Evolutionary conservation across 2,888 invertebrate species (phyloP), one percentile per base, ranked within the genome.

Genomic region (Ceratothoa steindachneri): DNA sequence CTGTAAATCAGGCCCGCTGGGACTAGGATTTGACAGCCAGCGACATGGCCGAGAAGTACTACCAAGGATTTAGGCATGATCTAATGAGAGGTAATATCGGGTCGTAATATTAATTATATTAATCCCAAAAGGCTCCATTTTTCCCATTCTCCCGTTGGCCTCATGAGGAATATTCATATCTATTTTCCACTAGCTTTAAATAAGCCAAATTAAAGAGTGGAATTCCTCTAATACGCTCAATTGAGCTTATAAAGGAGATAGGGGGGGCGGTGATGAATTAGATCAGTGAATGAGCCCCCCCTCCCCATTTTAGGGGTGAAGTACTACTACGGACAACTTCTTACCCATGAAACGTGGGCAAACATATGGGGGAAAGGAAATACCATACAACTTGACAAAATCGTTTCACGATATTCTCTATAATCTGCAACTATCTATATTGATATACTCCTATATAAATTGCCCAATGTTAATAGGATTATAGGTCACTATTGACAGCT

Each of bases 1-100:
- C 24, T 24, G 60, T 60, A 60, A 60, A 60, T 60, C 60, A 60
- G 60, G 2, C 22, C 12, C 3, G 7, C 22, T 24, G 60, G 60
- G 60, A 60, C n/a, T 60, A 1, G 60, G 60, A 60, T 3, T 60
- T 60, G 60, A 60, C 60, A 60, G 60, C 22, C 60, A 60, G 60
- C 60, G 60, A 60, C 60, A 60, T 24, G 60, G 60, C 12, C 24
- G 24, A n/a, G 60, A 60, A 60, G 60, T 24, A n/a, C 24, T n/a
- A 24, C 9, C 60, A 24, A 60, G 60, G n/a, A 60, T 60, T 60
- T 3, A n/a, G 60, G 24, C 60, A 60, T 60, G 60, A 60, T 60
- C 60, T 60, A 60, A 60, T 60, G 27, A 60, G 60, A 60, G 60
- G 60, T 60, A 60, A 60, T 60, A 60, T 60, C 27, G 60, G 60